A percentile compares a stretch with the other conserved stretches of the same genome.
Conservation (phyloP, 2,113 vertebrate genomes). For the Trochalopteron elliotii region DNA sequence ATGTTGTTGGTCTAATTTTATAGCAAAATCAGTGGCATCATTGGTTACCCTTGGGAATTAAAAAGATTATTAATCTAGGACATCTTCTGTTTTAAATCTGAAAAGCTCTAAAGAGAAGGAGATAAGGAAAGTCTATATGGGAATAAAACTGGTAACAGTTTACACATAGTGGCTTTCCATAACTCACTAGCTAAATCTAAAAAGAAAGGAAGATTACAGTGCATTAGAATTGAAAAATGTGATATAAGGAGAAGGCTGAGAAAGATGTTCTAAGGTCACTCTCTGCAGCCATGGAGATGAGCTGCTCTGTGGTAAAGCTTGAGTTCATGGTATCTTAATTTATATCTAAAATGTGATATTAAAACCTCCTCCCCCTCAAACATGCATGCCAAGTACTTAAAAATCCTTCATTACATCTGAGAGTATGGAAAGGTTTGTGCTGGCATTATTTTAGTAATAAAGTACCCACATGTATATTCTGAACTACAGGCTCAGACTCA, state of each 20-base stretch:
- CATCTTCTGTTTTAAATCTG: neutral
- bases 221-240: neutral
- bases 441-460: neutral
- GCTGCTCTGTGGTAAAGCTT: neutral
- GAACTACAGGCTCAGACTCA: neutral
- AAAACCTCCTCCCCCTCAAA: accelerated
- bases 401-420: neutral
- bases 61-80: neutral
- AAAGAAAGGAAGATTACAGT: neutral
- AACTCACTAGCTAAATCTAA: neutral
- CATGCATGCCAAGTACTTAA: neutral
- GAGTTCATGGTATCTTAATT: neutral
- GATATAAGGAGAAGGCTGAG: neutral
- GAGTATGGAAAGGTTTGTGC: neutral
- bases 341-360: neutral
- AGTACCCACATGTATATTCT: accelerated
- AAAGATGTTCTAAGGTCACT: neutral
- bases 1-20: neutral
- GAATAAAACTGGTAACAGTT: neutral
- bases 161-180: neutral
- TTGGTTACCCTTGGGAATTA: neutral
- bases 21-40: neutral
- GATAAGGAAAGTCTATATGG: neutral
- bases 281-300: neutral
- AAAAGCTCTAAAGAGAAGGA: neutral